Conservation (phyloP, 2,797 vertebrate genomes). For the Prionace glauca region DNA sequence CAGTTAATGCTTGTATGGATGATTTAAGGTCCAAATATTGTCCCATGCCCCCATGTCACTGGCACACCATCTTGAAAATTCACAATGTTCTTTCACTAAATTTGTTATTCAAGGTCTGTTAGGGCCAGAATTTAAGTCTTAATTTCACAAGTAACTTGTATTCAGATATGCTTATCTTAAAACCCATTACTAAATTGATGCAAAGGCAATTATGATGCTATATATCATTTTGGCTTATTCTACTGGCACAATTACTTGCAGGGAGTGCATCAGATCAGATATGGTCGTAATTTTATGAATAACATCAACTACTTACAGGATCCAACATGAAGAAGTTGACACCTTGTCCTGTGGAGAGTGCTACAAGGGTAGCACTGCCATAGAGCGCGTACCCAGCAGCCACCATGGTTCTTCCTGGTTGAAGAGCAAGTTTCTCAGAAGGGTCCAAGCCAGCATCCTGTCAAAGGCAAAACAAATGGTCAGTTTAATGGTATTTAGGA, state of each 20-base stretch:
- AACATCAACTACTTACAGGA: conserved; percentile 64
- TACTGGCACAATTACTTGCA: background rate
- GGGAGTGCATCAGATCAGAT: background rate
- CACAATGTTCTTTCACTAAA: background rate
- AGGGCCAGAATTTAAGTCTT: background rate
- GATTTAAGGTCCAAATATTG: background rate
- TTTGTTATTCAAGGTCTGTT: background rate
- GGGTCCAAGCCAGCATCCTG: conserved; percentile 70
- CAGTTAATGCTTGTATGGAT: background rate
- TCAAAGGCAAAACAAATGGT: background rate
- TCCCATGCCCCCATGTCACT: no score
- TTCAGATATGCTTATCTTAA: background rate
- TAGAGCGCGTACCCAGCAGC: conserved; percentile 90
- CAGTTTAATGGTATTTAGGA: background rate
- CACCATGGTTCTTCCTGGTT: conserved; percentile 75
- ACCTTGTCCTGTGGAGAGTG: conserved; percentile 82
- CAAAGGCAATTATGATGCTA: background rate
- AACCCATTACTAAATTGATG: no score
- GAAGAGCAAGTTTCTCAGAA: conserved; percentile 77
- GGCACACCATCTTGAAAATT: background rate
- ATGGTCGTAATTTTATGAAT: background rate
- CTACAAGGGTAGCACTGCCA: conserved; percentile 85
- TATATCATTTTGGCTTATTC: background rate
- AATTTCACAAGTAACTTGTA: background rate
- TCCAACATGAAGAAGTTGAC: conserved; percentile 92